These are phyloP conservation scores for Microctenopoma lineatum DNA, from an alignment of 2,797 vertebrate genomes.

Conservation along the genomic window DNA sequence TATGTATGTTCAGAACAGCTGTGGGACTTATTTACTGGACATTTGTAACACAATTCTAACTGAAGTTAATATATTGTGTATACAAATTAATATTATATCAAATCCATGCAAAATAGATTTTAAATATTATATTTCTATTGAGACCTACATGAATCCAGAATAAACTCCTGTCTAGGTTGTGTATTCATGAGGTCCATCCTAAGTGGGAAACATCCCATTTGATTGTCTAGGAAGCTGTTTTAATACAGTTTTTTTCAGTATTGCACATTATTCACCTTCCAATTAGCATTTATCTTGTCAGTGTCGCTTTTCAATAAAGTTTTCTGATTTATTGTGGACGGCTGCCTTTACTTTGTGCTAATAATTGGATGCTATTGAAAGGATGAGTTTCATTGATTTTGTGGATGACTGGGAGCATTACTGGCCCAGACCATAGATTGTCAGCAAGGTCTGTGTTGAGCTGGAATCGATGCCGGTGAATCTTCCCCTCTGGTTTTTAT, in stretches of 20 bases:
- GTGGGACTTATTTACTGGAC: too few species aligned
- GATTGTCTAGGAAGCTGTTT: constrained; percentile 36
- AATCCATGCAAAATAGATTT: not conserved
- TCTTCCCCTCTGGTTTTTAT: constrained; percentile 89
- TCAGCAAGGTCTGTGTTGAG: constrained; percentile 89
- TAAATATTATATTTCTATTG: not conserved
- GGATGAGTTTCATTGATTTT: constrained; percentile 99
- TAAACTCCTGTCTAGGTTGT: not conserved
- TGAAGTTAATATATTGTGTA: not conserved
- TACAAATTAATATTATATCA: not conserved
- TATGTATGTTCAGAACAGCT: too few species aligned
- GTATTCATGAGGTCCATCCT: constrained; percentile 10
- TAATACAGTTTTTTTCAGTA: constrained; percentile 60
- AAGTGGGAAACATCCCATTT: constrained; percentile 16
- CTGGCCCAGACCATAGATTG: constrained; percentile 90
- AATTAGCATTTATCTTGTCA: constrained; percentile 88
- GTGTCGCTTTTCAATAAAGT: constrained; percentile 89
- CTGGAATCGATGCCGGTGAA: constrained; percentile 91
- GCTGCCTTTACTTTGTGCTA: constrained; percentile 91
- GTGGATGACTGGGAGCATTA: constrained; percentile 92
- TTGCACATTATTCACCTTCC: constrained; percentile 78
- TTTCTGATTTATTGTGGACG: constrained; percentile 92
- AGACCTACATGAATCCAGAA: not conserved
- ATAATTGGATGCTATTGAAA: constrained; percentile 99
- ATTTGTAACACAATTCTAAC: too few species aligned